Conservation (phyloP, 2,888 invertebrate species). For the Amitus sp. region DNA sequence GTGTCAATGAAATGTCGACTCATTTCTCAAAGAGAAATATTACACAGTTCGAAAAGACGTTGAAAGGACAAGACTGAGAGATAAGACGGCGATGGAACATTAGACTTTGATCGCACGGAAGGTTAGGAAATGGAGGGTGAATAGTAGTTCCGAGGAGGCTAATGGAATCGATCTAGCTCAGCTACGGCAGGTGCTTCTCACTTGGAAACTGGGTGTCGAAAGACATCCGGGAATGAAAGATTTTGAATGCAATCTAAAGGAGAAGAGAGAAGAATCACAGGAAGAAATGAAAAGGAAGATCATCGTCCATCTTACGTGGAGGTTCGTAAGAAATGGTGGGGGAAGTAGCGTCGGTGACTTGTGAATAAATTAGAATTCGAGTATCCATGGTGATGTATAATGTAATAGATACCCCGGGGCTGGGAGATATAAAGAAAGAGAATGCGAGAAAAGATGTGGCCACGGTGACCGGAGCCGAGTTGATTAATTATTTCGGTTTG, state of each 20-base stretch:
- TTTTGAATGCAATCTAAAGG: too few relatives aligned
- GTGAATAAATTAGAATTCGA: constrained; percentile 65
- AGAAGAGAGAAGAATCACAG: constrained; percentile 47
- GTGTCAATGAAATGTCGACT: neutral
- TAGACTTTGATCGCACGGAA: constrained; percentile 18
- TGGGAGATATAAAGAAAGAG: constrained; percentile 28
- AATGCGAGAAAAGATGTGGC: constrained; percentile 39
- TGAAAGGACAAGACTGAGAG: constrained; percentile 1
- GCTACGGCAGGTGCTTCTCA: neutral
- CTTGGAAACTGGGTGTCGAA: constrained; percentile 12
- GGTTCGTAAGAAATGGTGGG: constrained; percentile 12
- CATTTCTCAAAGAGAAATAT: constrained; percentile 1
- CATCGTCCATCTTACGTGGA: constrained; percentile 11
- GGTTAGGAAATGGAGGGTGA: constrained; percentile 12
- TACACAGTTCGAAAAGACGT: constrained; percentile 2
- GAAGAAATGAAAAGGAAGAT: constrained; percentile 1
- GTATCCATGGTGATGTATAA: constrained; percentile 62
- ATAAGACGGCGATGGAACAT: constrained; percentile 16
- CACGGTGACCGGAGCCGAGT: constrained; percentile 45
- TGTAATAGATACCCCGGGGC: constrained; percentile 59
- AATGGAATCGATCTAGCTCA: constrained; percentile 15
- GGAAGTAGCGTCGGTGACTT: constrained; percentile 37
- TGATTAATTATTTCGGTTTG: constrained; percentile 64
- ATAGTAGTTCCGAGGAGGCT: constrained; percentile 3
- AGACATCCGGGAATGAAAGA: constrained; percentile 51